Percentiles rank a stretch among this genome's conserved stretches.
Evolutionary conservation across 2,888 invertebrate species (phyloP).

Genomic region (Holacanthella duospinosa): DNA sequence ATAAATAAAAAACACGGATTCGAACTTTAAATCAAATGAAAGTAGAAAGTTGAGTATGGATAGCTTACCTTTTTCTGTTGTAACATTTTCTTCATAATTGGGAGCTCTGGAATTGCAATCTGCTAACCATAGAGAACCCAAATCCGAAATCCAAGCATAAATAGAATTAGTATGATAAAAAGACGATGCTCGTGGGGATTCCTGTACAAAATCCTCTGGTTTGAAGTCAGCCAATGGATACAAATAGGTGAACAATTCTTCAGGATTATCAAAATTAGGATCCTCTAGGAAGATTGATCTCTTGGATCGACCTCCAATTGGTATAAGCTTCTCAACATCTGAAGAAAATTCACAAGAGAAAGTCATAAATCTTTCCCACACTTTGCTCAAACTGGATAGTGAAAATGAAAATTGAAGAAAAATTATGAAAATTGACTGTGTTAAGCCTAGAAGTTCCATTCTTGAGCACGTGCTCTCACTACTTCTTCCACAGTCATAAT

Average conservation of each 20-base stretch:
- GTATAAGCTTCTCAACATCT: not conserved
- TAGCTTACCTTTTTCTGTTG: too few relatives aligned
- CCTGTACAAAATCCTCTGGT: slow-evolving; percentile 9
- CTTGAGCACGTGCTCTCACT: too few relatives aligned
- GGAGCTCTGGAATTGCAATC: slow-evolving; percentile 25
- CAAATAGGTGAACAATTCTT: slow-evolving; percentile 28
- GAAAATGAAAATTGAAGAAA: slow-evolving; percentile 1
- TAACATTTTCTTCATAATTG: too few relatives aligned
- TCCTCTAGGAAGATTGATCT: slow-evolving; percentile 8
- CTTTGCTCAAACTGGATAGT: not conserved
- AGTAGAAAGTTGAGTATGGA: too few relatives aligned
- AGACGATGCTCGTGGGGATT: slow-evolving; percentile 4
- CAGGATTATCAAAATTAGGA: slow-evolving; percentile 18
- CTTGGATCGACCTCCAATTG: slow-evolving; percentile 4
- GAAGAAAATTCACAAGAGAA: slow-evolving; percentile 24
- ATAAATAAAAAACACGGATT: too few relatives aligned
- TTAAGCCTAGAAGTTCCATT: not conserved
- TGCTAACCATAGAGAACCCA: slow-evolving; percentile 24
- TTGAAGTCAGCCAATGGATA: slow-evolving; percentile 27
- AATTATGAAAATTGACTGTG: not conserved
- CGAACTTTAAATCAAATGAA: too few relatives aligned
- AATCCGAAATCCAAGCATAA: slow-evolving; percentile 21
- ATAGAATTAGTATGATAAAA: slow-evolving; percentile 14
- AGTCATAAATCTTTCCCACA: slow-evolving; percentile 27
- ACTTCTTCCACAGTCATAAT: too few relatives aligned